phyloP scores from a whole-genome alignment of 2,113 vertebrate species.

The Antechinus flavipes region DNA sequence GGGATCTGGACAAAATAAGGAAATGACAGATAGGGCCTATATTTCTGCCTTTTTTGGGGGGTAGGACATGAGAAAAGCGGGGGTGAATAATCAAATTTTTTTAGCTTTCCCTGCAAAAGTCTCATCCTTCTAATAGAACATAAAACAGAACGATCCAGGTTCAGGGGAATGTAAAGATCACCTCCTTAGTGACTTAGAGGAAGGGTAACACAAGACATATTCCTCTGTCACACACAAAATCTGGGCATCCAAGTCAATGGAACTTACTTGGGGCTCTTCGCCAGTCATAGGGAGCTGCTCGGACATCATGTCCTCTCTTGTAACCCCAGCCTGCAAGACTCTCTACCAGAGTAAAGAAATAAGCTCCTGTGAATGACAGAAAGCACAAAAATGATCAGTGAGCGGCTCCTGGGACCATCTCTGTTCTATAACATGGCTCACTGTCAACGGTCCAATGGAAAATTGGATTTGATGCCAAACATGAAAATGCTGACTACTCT shows the following conservation, averaged over 20 bases:
- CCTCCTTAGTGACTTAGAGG: neutral
- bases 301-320: constrained; percentile 90
- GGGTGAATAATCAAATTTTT: neutral
- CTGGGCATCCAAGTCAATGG: neutral
- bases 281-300: constrained; percentile 98
- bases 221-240: neutral
- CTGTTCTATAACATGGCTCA: neutral
- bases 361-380: constrained; percentile 89
- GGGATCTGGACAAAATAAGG: neutral
- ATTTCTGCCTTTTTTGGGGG: neutral
- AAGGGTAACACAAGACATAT: neutral
- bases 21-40: neutral
- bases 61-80: neutral
- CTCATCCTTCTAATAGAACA: neutral
- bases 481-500: neutral
- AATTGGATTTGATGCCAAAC: neutral
- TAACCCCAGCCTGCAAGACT: constrained; percentile 94
- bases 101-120: neutral
- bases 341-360: constrained; percentile 95
- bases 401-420: neutral
- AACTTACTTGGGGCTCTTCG: constrained; percentile 95
- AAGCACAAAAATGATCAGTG: constrained; percentile 18
- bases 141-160: neutral
- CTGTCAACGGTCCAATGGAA: neutral
- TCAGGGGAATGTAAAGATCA: neutral